These are phyloP conservation scores for Epistrophe eligans DNA, from an alignment of 2,888 invertebrate species.

Conservation along the genomic window DNA sequence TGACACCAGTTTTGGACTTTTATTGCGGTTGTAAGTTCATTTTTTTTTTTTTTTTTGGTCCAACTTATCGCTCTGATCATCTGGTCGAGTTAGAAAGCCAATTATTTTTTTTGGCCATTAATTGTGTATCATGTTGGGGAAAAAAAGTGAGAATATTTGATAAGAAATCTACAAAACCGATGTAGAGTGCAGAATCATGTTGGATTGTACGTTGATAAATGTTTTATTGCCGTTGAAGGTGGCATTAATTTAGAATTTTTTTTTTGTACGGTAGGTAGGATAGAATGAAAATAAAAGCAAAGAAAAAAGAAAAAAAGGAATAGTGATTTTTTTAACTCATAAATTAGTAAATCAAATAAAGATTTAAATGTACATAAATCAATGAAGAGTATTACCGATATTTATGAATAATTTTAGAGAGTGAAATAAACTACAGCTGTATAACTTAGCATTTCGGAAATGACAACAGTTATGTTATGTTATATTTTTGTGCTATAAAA, in stretches of 20 bases:
- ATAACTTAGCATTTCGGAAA: no score
- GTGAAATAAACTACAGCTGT: no score
- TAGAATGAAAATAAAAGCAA: not conserved
- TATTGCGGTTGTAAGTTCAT: slow-evolving; percentile 46
- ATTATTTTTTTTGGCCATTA: slow-evolving; percentile 42
- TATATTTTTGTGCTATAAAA: no score
- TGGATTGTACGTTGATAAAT: slow-evolving; percentile 43
- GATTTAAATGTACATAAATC: no score
- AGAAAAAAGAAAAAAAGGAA: not conserved
- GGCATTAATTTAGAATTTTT: slow-evolving; percentile 29
- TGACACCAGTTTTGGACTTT: slow-evolving; percentile 63
- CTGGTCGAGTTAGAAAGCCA: slow-evolving; percentile 35
- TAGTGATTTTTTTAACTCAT: not conserved
- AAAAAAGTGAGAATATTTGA: slow-evolving; percentile 56
- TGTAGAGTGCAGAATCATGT: slow-evolving; percentile 68
- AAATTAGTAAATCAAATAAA: not conserved
- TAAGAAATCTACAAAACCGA: slow-evolving; percentile 45
- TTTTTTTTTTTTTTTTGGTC: not conserved
- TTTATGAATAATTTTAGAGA: no score
- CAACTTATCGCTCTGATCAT: slow-evolving; percentile 62
- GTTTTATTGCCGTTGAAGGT: slow-evolving; percentile 55
- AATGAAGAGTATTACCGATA: no score
- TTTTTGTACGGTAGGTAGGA: not conserved
- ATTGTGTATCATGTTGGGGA: slow-evolving; percentile 35
- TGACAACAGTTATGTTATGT: no score